Base-by-base conservation (phyloP, 2,797 vertebrate species). In the Phrynocephalus guinanensis region DNA sequence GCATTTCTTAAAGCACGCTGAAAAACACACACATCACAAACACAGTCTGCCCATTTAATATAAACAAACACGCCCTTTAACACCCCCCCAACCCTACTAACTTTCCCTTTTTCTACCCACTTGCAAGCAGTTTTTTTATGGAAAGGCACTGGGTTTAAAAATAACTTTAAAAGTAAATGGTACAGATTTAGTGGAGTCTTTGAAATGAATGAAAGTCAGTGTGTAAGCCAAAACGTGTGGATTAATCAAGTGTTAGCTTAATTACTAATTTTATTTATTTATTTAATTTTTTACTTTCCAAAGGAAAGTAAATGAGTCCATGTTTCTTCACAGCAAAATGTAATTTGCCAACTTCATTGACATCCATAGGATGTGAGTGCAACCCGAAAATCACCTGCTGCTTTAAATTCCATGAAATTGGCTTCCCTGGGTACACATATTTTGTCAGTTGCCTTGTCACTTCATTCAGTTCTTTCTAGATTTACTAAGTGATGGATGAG, bases 281-380 rank as follows among this genome's bases (percentile, higher is more conserved):
- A 56, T 56, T 56, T 56, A 6, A 56, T 56, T 56, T 56, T 56
- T 56, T 56, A 13, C 52, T 8, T 56, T 56, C 52, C 52, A 56
- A 56, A 56, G 70, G 91, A 26, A 48, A n/a, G 20, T 82, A 83
- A 75, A 52, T 38, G 82, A 87, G 77, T 44, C 38, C 38, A 44
- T 44, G 82, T 56, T 18, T 11, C 0, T 83, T 88, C 15, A 15
- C 60, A 70, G 28, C 18, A 20, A 24, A 11, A 60, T 22, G 15
- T 22, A 83, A 56, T 50, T n/a, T 13, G 26, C 1, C 44, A 48
- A 9, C 44, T 11, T 85, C 26, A 24, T 50, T 52, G 20, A 30
- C 7, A 48, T 66, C 48, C 24, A n/a, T 6, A 63, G n/a, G n/a
- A 6, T 15, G 50, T 24, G 44, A 6, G 26, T 16, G n/a, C 16